Base-by-base conservation (phyloP, 92 coral and sea anemone genomes). In the Parazoanthus darwini region DNA sequence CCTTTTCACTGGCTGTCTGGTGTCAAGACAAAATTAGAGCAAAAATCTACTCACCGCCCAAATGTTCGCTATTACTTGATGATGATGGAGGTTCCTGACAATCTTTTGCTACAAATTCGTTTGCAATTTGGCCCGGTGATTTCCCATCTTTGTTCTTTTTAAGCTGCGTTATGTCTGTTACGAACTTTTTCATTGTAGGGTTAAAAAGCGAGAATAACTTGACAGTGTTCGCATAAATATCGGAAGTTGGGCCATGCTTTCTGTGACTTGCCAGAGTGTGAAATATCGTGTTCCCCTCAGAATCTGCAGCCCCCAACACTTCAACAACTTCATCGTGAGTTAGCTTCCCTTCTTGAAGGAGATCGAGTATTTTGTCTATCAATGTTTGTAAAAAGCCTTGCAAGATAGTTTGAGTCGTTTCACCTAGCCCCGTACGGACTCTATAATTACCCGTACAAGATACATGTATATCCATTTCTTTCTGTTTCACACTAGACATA, bases 101-200 rank as follows among this genome's bases (percentile, higher is more conserved):
- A 72, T 8, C 37, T 14, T 72, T 16, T 29, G 39, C 42, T 72
- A 20, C 39, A 37, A 43, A 18, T 36, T 39, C 80, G 13, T 43
- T 43, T 77, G 56, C 80, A 77, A 77, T 2, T 20, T 77, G 48
- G 25, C 13, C 26, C 20, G 80, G 56, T 77, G 80, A 37, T 77
- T 39, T 77, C 25, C 80, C 80, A 77, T 77, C 58, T 5, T 77
- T 22, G 80, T 77, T 77, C 80, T 77, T 77, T 23, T 44, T 77
- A 39, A 42, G 33, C 9, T 44, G 80, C 5, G 80, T 77, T 18
- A 77, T 14, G 48, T 77, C 80, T 77, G 80, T 22, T 20, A 77
- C 50, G 80, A 44, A 39, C 33, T 77, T 39, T 33, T 44, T 22
- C 46, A 77, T 39, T 42, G 58, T 44, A 4, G 20, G 59, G 59